Percentiles rank a stretch among this genome's conserved stretches.
phyloP scores from a whole-genome alignment of 2,113 vertebrate species.

The Paramormyrops kingsleyae region DNA sequence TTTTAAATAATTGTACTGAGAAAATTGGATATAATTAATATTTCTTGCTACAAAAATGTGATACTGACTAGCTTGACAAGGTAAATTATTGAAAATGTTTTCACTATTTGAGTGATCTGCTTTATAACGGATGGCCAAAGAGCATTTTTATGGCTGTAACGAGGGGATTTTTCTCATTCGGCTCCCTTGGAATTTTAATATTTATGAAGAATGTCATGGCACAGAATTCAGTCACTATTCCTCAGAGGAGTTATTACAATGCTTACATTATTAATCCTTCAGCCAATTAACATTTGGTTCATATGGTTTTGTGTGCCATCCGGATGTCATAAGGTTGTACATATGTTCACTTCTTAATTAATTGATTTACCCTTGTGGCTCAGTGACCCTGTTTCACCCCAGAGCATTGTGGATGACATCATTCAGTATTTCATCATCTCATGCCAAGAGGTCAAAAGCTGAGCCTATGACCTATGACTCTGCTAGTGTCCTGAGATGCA shows the following conservation, averaged over 20 bases:
- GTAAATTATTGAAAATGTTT: background rate
- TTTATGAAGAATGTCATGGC: conserved; percentile 2
- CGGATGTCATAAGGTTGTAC: background rate
- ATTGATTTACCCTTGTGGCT: background rate
- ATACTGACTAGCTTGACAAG: background rate
- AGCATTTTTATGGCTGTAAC: background rate
- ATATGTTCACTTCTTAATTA: background rate
- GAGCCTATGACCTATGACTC: background rate
- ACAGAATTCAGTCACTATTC: background rate
- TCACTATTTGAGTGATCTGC: background rate
- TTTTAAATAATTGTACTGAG: background rate
- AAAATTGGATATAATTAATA: background rate
- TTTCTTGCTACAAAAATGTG: background rate
- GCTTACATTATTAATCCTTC: background rate
- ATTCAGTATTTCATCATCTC: conserved; percentile 3
- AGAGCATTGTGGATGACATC: conserved; percentile 11
- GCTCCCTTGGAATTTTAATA: background rate
- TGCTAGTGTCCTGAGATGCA: background rate
- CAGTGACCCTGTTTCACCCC: background rate
- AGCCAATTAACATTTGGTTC: background rate
- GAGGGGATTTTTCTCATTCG: background rate
- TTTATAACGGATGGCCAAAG: background rate
- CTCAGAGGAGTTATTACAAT: background rate
- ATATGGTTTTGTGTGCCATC: background rate
- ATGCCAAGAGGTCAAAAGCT: background rate